Evolutionary conservation across 2,888 invertebrate genomes (phyloP).

Genomic region (Lepidocyrtinus sp.): DNA sequence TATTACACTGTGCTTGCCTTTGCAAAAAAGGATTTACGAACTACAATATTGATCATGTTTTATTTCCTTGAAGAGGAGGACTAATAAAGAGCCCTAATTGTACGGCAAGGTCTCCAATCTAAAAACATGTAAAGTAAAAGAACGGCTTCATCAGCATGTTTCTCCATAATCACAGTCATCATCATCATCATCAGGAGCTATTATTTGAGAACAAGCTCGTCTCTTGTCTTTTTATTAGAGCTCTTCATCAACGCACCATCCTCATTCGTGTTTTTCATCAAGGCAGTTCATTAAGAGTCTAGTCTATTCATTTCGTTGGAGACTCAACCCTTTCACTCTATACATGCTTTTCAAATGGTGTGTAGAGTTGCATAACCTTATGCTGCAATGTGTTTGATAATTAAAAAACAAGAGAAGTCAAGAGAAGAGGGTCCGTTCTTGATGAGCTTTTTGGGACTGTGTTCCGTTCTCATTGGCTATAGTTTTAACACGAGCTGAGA

Average conservation of each 20-base stretch:
- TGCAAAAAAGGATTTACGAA: neutral
- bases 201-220: neutral
- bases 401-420: constrained; percentile 65
- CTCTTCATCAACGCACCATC: constrained; percentile 32
- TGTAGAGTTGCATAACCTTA: constrained; percentile 64
- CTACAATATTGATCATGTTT: neutral
- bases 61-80: constrained; percentile 38
- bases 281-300: constrained; percentile 23
- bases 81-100: constrained; percentile 21
- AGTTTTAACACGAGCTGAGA: constrained; percentile 61
- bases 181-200: constrained; percentile 24
- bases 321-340: constrained; percentile 47
- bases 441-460: constrained; percentile 63
- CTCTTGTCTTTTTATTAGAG: constrained; percentile 38
- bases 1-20: neutral
- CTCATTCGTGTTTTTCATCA: constrained; percentile 27
- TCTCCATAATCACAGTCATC: constrained; percentile 39
- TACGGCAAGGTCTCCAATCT: neutral
- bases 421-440: constrained; percentile 58
- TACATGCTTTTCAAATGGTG: constrained; percentile 24
- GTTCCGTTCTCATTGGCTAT: constrained; percentile 65
- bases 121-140: neutral
- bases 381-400: constrained; percentile 63
- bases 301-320: constrained; percentile 26
- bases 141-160: constrained; percentile 50